phyloP scores from a whole-genome alignment of 2,888 invertebrate species.

The Plebejus argus region DNA sequence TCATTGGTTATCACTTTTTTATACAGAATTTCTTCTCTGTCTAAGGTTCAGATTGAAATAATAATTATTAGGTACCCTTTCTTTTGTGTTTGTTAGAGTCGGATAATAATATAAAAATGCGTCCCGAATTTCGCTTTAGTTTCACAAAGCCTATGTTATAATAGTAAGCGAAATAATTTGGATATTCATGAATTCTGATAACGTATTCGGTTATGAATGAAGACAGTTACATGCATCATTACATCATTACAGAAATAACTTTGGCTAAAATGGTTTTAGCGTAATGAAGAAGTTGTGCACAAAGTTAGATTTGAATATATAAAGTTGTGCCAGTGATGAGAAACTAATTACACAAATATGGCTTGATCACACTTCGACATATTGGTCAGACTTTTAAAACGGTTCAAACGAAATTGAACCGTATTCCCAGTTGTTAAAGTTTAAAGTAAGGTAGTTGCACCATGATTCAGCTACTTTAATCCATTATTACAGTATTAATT shows the following conservation, averaged over 20 bases:
- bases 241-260: conserved; percentile 27
- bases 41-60: background rate
- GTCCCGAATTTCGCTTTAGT: conserved; percentile 8
- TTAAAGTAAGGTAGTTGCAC: background rate
- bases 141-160: conserved; percentile 38
- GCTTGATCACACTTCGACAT: conserved; percentile 14
- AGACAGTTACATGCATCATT: conserved; percentile 29
- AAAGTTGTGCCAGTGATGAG: conserved; percentile 29
- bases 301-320: conserved; percentile 13
- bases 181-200: conserved; percentile 7
- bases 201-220: conserved; percentile 19
- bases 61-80: too few species aligned
- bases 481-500: background rate
- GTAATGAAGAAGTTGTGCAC: conserved; percentile 18
- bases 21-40: too few species aligned
- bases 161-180: conserved; percentile 41
- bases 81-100: too few species aligned
- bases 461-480: background rate
- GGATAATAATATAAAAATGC: background rate
- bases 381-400: background rate
- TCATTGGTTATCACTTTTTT: too few species aligned
- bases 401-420: background rate
- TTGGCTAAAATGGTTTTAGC: background rate
- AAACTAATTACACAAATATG: conserved; percentile 33
- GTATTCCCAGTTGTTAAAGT: background rate